Conservation (phyloP, 2,797 vertebrate species). For the Malacoraja senta region DNA sequence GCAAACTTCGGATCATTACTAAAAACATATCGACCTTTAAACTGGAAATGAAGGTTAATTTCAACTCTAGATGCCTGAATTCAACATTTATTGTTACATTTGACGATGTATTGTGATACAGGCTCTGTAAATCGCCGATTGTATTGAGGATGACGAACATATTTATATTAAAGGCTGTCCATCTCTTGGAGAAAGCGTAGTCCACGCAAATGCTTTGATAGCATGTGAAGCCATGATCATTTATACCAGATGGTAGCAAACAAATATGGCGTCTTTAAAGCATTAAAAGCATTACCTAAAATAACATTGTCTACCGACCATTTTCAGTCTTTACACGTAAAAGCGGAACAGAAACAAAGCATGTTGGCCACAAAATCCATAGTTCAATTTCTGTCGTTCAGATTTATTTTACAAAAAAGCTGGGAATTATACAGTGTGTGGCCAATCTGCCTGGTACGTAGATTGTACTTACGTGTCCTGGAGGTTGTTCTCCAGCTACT, state of each 20-base stretch:
- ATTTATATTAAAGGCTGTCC: constrained; percentile 4
- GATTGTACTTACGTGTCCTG: background rate
- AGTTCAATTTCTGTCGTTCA: background rate
- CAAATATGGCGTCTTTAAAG: constrained; percentile 21
- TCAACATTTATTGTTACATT: background rate
- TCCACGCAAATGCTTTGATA: background rate
- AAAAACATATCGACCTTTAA: background rate
- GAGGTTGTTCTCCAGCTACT: background rate
- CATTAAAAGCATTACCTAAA: background rate
- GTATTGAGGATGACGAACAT: background rate
- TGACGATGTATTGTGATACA: background rate
- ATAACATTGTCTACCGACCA: background rate
- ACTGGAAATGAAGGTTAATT: constrained; percentile 13
- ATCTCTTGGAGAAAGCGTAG: background rate
- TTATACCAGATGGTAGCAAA: constrained; percentile 7
- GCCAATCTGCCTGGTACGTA: constrained; percentile 14
- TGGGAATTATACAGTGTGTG: background rate
- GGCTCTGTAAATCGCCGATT: background rate
- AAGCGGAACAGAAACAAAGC: background rate
- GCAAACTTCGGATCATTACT: background rate
- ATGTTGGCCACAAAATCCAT: background rate
- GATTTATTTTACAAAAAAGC: background rate
- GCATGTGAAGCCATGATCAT: background rate
- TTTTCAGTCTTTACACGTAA: background rate
- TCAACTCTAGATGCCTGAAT: background rate